phyloP scores from a whole-genome alignment of 1,140 invertebrate species.

The Mamestra configurata region DNA sequence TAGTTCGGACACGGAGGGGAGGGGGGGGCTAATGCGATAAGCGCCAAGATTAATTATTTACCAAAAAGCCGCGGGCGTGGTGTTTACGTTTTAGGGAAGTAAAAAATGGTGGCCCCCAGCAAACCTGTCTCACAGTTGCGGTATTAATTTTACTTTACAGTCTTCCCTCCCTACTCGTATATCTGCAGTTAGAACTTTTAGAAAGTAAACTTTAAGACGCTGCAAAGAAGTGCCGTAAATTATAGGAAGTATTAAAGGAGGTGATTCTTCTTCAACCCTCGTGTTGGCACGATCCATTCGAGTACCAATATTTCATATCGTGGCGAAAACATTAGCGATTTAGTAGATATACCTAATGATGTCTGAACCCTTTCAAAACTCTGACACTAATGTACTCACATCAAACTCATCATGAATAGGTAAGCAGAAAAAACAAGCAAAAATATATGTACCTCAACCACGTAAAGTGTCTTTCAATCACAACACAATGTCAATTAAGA shows the following conservation, averaged over 20 bases:
- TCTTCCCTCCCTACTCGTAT: not conserved
- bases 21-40: slow-evolving; percentile 62
- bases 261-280: not conserved
- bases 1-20: slow-evolving; percentile 57
- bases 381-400: not conserved
- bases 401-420: not conserved
- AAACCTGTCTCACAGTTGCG: not conserved
- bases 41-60: slow-evolving; percentile 58
- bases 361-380: too few species aligned
- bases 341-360: not conserved
- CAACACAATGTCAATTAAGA: not conserved
- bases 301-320: not conserved
- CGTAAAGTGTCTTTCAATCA: slow-evolving; percentile 1
- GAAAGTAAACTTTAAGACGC: not conserved
- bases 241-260: not conserved
- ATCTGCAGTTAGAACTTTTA: not conserved
- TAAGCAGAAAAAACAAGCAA: not conserved
- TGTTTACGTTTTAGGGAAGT: slow-evolving; percentile 39
- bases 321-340: not conserved
- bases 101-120: slow-evolving; percentile 3
- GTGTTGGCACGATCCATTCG: not conserved
- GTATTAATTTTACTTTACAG: not conserved
- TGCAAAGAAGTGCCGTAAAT: not conserved
- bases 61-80: slow-evolving; percentile 30
- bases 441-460: not conserved